Base-by-base conservation (phyloP, 2,888 invertebrate genomes). In the Lathronympha strigana region DNA sequence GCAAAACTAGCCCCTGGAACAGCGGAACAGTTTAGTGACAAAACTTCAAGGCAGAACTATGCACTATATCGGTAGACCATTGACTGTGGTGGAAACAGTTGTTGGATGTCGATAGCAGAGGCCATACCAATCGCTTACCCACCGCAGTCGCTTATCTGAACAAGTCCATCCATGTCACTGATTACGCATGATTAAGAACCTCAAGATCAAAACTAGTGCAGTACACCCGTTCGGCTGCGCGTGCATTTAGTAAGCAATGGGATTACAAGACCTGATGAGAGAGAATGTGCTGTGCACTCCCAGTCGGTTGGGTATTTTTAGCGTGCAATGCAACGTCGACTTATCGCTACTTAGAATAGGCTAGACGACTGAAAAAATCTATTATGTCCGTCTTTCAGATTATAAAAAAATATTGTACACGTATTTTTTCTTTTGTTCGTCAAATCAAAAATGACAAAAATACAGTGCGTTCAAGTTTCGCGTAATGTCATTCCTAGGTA, bases 281-380 rank as follows among this genome's bases (percentile, higher is more conserved):
- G 54, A 53, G 45, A 43, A 45, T 58, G n/a, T 60, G 51, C n/a
- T 47, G 53, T 25, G 60, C 21, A 45, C 28, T 38, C 19, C 38
- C 17, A 43, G 47, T 62, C 23, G 33, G 21, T 15, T 43, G 53
- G 51, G 21, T 66, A 66, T 61, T 66, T 47, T 53, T 66, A 64
- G 64, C 51, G 6, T 15, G 33, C 31, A 19, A 57, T 57, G 21
- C 31, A 17, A 40, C 54, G 36, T 13, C 38, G 40, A 55, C 40
- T 40, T 55, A 40, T 40, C 55, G 17, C 55, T n/a, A n/a, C n/a
- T n/a, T n/a, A n/a, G n/a, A n/a, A n/a, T n/a, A n/a, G n/a, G n/a
- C n/a, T n/a, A n/a, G n/a, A n/a, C n/a, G n/a, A n/a, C n/a, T n/a
- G n/a, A n/a, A n/a, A n/a, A n/a, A n/a, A n/a, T n/a, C n/a, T n/a